Conservation (phyloP, 1,140 invertebrate genomes). For the Ylistrum balloti region DNA sequence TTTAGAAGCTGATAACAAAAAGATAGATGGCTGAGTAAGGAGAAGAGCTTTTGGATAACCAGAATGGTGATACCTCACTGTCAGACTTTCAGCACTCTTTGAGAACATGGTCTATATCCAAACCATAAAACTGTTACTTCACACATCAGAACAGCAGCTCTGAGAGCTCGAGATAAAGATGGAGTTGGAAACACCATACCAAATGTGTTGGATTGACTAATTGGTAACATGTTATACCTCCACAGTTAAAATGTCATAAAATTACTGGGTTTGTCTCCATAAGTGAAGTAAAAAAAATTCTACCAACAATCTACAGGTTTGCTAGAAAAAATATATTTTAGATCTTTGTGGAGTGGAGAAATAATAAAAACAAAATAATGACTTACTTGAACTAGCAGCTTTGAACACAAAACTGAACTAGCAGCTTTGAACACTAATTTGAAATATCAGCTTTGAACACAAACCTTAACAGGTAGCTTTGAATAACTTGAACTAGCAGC, state of each 20-base stretch:
- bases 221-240: not conserved
- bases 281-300: not conserved
- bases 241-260: not conserved
- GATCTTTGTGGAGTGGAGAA: too few relatives aligned
- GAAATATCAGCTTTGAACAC: too few relatives aligned
- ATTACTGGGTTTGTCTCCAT: not conserved
- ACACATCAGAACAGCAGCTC: not conserved
- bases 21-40: not conserved
- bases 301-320: too few relatives aligned
- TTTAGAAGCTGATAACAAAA: constrained; percentile 40
- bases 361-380: too few relatives aligned
- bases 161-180: not conserved
- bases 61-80: not conserved
- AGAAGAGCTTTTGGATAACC: not conserved
- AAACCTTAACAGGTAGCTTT: too few relatives aligned
- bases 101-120: not conserved
- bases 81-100: not conserved
- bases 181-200: not conserved
- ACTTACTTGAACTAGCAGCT: too few relatives aligned
- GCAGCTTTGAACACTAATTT: too few relatives aligned
- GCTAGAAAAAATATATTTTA: too few relatives aligned
- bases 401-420: too few relatives aligned
- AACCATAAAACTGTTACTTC: not conserved
- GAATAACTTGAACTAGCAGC: too few relatives aligned
- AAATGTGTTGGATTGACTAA: not conserved